These are phyloP conservation scores for Amphiprion clarkii DNA, from an alignment of 2,797 vertebrate genomes.

Conservation along the genomic window DNA sequence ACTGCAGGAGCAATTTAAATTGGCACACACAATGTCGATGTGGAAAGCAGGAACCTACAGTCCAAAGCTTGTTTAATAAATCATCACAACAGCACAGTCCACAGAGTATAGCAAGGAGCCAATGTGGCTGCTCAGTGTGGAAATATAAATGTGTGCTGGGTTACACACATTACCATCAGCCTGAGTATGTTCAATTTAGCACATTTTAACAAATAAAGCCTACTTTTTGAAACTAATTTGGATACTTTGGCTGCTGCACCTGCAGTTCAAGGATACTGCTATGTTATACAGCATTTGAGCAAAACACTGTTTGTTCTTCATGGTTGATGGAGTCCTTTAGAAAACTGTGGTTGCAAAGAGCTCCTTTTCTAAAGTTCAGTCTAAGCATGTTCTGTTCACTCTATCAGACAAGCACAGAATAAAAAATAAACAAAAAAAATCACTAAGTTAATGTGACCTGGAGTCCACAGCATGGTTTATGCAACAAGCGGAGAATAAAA, in stretches of 20 bases:
- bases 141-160: slow-evolving; percentile 7
- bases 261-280: background rate
- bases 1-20: background rate
- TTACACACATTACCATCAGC: slow-evolving; percentile 1
- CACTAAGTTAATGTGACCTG: background rate
- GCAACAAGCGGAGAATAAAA: background rate
- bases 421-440: background rate
- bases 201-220: background rate
- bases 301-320: too few species aligned
- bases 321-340: too few species aligned
- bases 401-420: background rate
- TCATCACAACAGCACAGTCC: slow-evolving; percentile 41
- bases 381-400: background rate
- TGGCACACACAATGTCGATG: background rate
- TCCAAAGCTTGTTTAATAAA: slow-evolving; percentile 45
- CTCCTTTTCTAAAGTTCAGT: background rate
- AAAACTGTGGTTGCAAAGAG: background rate
- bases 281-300: too few species aligned
- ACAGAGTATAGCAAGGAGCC: slow-evolving; percentile 19
- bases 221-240: background rate
- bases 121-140: slow-evolving; percentile 15
- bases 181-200: background rate
- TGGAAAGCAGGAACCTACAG: slow-evolving; percentile 16
- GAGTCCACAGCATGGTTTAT: slow-evolving; percentile 19
- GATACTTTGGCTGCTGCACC: too few species aligned